A percentile compares a stretch with the other conserved stretches of the same genome.
Evolutionary conservation across 2,888 invertebrate species (phyloP).

Genomic region (Ormyrus rosae): DNA sequence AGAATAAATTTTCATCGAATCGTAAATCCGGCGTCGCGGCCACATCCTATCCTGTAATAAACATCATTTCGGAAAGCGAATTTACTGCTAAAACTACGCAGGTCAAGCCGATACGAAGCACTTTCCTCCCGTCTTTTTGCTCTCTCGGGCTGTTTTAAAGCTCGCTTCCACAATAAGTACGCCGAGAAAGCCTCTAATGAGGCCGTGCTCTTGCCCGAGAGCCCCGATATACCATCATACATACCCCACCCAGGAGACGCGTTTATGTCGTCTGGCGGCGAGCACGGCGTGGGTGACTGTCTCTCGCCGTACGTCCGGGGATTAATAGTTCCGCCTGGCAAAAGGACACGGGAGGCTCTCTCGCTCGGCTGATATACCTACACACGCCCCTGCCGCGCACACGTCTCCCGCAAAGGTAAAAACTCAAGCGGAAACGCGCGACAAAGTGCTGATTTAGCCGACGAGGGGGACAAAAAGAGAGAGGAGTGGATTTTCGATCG

Average conservation of each 20-base stretch:
- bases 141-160: neutral
- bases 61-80: no score
- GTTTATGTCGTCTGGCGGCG: conserved; percentile 42
- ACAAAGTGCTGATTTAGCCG: conserved; percentile 47
- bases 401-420: neutral
- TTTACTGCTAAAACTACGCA: no score
- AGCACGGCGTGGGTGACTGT: conserved; percentile 66
- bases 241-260: neutral
- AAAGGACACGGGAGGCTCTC: neutral
- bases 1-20: no score
- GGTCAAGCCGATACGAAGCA: no score
- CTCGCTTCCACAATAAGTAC: conserved; percentile 21
- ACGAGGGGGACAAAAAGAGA: neutral
- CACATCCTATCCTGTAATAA: no score
- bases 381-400: neutral
- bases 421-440: conserved; percentile 42
- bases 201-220: conserved; percentile 51
- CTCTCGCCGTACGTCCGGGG: conserved; percentile 45
- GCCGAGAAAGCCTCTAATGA: conserved; percentile 63
- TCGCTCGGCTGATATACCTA: conserved; percentile 5
- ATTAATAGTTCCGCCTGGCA: conserved; percentile 56
- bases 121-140: neutral
- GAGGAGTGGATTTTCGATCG: conserved; percentile 22
- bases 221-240: conserved; percentile 1
- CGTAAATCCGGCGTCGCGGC: no score